A percentile compares a stretch with the other conserved stretches of the same genome.
These are phyloP conservation scores for Coracias cyanogaster DNA, from an alignment of 2,797 vertebrate genomes.

Conservation along the genomic window DNA sequence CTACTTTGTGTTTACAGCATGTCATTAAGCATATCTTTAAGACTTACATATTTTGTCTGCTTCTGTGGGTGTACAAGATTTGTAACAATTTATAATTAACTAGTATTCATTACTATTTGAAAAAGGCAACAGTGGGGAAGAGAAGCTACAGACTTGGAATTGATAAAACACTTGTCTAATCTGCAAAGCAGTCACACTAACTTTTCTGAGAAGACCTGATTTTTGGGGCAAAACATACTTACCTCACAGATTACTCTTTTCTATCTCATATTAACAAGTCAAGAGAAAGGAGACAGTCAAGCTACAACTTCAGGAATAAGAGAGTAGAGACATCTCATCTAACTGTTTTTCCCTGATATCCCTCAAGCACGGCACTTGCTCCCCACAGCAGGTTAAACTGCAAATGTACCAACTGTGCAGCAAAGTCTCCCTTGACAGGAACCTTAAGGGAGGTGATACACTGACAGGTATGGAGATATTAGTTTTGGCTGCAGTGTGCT, in stretches of 20 bases:
- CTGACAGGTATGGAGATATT: not conserved
- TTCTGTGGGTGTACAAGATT: not conserved
- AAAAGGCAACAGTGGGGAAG: fast-evolving
- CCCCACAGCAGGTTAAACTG: not conserved
- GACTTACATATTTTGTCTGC: not conserved
- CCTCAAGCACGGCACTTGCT: not conserved
- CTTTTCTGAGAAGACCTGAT: not conserved
- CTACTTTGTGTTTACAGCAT: not conserved
- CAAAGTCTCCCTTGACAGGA: not conserved
- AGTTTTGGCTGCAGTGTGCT: not conserved
- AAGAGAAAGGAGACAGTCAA: not conserved
- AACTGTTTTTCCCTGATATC: not conserved
- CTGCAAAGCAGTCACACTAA: not conserved
- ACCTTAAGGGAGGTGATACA: not conserved
- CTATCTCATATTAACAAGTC: not conserved
- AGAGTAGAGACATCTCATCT: not conserved
- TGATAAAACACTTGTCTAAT: not conserved
- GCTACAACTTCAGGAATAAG: not conserved
- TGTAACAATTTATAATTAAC: not conserved
- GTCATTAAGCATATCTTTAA: not conserved
- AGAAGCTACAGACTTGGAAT: not conserved
- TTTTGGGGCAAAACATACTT: not conserved
- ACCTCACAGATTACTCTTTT: not conserved
- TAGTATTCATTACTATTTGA: not conserved
- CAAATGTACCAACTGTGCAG: not conserved